Evolutionary conservation across 1,140 invertebrate genomes (phyloP).

Genomic region (Mizuhopecten yessoensis): DNA sequence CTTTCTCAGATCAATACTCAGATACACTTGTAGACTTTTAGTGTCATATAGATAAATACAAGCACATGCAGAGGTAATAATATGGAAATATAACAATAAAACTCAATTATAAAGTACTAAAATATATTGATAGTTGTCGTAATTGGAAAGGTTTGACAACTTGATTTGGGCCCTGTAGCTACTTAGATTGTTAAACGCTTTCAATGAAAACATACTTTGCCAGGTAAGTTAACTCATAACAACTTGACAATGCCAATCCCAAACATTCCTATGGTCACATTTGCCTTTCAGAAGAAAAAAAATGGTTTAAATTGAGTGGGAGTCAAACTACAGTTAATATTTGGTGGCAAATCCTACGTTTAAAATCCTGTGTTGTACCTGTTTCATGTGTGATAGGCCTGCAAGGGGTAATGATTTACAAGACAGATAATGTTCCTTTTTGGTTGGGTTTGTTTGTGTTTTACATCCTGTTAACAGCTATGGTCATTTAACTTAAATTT

Average conservation of each 20-base stretch:
- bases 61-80: background rate
- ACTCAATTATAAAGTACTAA: background rate
- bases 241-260: background rate
- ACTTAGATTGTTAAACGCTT: background rate
- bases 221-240: background rate
- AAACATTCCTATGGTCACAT: background rate
- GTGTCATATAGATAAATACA: background rate
- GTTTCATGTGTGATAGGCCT: background rate
- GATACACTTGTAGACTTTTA: background rate
- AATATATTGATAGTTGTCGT: background rate
- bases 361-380: background rate
- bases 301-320: background rate
- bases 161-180: conserved; percentile 14
- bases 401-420: too few species aligned
- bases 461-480: too few species aligned
- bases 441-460: too few species aligned
- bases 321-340: background rate
- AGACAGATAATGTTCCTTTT: too few species aligned
- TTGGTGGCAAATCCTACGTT: background rate
- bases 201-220: background rate
- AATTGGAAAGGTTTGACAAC: background rate
- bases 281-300: background rate
- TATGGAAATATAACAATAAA: background rate
- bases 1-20: background rate
- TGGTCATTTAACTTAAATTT: too few species aligned